Conservation (phyloP, 2,113 vertebrate species). For the Pungitius pungitius region DNA sequence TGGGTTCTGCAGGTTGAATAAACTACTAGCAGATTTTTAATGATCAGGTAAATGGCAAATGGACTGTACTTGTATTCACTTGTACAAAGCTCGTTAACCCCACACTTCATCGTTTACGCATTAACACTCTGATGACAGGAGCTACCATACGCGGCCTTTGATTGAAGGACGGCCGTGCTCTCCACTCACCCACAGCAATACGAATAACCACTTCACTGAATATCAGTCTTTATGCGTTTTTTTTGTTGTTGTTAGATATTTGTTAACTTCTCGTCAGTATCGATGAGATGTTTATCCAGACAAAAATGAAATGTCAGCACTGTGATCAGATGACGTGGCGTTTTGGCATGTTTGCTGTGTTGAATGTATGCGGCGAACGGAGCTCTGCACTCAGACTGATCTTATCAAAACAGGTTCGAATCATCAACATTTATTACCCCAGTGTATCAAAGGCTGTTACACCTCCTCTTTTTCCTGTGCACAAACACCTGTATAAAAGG, state of each 20-base stretch:
- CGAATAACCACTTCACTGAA: neutral
- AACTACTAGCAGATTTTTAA: neutral
- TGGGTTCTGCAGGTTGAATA: neutral
- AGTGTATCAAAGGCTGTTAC: neutral
- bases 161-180: too few relatives aligned
- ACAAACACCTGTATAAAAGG: constrained; percentile 53
- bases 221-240: neutral
- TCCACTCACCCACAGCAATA: neutral
- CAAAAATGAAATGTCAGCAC: neutral
- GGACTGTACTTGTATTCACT: too few relatives aligned
- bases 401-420: constrained; percentile 51
- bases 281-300: neutral
- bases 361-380: neutral
- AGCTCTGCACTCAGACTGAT: neutral
- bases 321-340: neutral
- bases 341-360: neutral
- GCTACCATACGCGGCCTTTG: too few relatives aligned
- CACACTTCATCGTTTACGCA: too few relatives aligned
- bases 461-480: constrained; percentile 1
- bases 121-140: too few relatives aligned
- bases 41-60: neutral
- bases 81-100: too few relatives aligned
- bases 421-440: constrained; percentile 38
- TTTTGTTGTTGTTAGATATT: neutral
- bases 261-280: neutral